phyloP scores from a whole-genome alignment of 1,140 invertebrate genomes.

The Sesamia nonagrioides region DNA sequence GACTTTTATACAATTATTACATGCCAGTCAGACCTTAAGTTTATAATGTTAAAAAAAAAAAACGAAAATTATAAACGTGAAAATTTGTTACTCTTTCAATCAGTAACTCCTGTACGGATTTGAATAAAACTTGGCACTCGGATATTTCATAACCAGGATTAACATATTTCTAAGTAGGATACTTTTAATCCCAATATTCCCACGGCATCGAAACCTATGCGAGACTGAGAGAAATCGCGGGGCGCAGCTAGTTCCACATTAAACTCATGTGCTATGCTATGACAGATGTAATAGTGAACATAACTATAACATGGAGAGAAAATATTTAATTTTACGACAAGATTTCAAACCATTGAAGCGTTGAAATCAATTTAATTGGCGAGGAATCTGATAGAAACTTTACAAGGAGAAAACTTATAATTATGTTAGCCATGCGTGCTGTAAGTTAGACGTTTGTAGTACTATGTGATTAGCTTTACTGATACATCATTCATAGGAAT shows the following conservation, averaged over 20 bases:
- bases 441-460: background rate
- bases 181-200: too few species aligned
- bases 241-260: background rate
- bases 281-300: background rate
- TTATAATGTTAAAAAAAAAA: too few species aligned
- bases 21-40: too few species aligned
- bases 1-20: too few species aligned
- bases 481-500: slow-evolving; percentile 32
- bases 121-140: too few species aligned
- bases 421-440: background rate
- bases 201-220: too few species aligned
- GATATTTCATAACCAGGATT: too few species aligned
- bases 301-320: background rate
- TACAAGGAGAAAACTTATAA: slow-evolving; percentile 7
- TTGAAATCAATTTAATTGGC: slow-evolving; percentile 23
- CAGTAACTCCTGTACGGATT: too few species aligned
- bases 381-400: slow-evolving; percentile 24
- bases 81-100: too few species aligned
- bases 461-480: slow-evolving; percentile 2
- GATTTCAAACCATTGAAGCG: slow-evolving; percentile 22
- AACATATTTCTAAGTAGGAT: too few species aligned
- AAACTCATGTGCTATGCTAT: background rate
- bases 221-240: too few species aligned
- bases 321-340: background rate
- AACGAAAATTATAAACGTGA: too few species aligned